These are phyloP conservation scores for Sacculina carcini DNA, from an alignment of 2,888 invertebrate species.

Conservation along the genomic window DNA sequence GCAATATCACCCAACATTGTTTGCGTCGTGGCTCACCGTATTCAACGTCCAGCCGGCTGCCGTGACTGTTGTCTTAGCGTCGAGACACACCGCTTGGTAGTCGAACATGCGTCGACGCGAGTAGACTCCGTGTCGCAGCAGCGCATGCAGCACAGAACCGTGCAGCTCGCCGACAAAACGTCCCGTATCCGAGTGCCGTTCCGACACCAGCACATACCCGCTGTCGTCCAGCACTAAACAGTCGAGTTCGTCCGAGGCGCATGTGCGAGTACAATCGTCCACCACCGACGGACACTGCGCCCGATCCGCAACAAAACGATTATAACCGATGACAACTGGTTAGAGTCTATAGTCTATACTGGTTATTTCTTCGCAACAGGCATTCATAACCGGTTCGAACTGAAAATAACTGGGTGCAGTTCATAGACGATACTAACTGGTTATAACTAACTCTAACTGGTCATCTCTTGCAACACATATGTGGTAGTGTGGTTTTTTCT, in stretches of 20 bases:
- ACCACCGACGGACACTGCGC: not conserved
- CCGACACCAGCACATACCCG: constrained; percentile 74
- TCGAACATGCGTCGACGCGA: constrained; percentile 63
- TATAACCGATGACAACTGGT: too few relatives aligned
- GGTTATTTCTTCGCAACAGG: too few relatives aligned
- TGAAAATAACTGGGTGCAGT: too few relatives aligned
- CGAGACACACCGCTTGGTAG: constrained; percentile 65
- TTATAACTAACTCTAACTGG: too few relatives aligned
- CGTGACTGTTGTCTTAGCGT: constrained; percentile 17
- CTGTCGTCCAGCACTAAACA: constrained; percentile 85
- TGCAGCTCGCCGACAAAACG: constrained; percentile 83
- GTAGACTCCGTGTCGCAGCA: constrained; percentile 70
- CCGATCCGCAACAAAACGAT: too few relatives aligned
- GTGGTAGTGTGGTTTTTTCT: too few relatives aligned
- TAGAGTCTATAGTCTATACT: too few relatives aligned
- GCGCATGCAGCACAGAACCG: constrained; percentile 68
- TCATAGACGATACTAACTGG: too few relatives aligned
- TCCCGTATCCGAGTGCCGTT: constrained; percentile 59
- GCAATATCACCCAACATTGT: not conserved
- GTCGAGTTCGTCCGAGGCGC: constrained; percentile 59
- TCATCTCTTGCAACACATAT: too few relatives aligned
- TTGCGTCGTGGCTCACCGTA: constrained; percentile 10
- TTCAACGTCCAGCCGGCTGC: constrained; percentile 10
- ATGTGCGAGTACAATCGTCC: constrained; percentile 33
- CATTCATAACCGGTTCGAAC: too few relatives aligned